Percentiles rank a stretch among this genome's conserved stretches.
phyloP scores from a whole-genome alignment of 1,140 invertebrate species.

The Zaprionus lachaisei region DNA sequence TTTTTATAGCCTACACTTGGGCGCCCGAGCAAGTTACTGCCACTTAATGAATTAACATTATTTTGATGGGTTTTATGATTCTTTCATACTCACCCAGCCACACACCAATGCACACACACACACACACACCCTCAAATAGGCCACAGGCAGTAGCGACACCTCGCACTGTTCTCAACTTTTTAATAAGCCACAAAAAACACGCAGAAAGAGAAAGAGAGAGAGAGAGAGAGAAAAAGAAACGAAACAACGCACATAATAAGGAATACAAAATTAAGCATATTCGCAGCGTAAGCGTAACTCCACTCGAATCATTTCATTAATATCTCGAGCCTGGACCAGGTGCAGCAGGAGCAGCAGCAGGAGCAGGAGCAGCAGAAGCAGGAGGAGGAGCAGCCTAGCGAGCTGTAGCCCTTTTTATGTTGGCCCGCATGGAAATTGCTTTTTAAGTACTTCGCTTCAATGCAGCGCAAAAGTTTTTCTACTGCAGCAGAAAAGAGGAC shows the following conservation, averaged over 20 bases:
- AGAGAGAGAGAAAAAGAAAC: too few species aligned
- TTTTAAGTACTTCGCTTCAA: conserved; percentile 80
- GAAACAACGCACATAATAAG: conserved; percentile 28
- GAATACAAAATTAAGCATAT: conserved; percentile 50
- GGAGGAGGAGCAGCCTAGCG: conserved; percentile 27
- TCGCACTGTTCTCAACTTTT: too few species aligned
- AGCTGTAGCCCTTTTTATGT: conserved; percentile 52
- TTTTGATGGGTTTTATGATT: conserved; percentile 82
- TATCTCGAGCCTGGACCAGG: conserved; percentile 43
- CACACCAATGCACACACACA: conserved; percentile 20
- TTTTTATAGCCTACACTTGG: conserved; percentile 82
- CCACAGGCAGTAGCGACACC: conserved; percentile 28
- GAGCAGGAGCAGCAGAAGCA: background rate
- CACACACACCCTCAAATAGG: conserved; percentile 73
- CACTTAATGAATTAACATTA: conserved; percentile 83
- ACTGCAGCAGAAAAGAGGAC: conserved; percentile 49
- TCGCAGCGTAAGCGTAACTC: conserved; percentile 72
- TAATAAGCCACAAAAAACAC: conserved; percentile 34
- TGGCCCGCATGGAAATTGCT: conserved; percentile 67
- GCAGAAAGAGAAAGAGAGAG: conserved; percentile 16
- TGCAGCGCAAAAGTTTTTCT: conserved; percentile 73
- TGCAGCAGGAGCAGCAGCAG: background rate
- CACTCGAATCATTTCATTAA: conserved; percentile 83
- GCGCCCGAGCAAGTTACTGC: conserved; percentile 76
- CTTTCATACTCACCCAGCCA: conserved; percentile 62